Evolutionary conservation across 1,140 invertebrate genomes (phyloP).

Genomic region (Pectinophora gossypiella): DNA sequence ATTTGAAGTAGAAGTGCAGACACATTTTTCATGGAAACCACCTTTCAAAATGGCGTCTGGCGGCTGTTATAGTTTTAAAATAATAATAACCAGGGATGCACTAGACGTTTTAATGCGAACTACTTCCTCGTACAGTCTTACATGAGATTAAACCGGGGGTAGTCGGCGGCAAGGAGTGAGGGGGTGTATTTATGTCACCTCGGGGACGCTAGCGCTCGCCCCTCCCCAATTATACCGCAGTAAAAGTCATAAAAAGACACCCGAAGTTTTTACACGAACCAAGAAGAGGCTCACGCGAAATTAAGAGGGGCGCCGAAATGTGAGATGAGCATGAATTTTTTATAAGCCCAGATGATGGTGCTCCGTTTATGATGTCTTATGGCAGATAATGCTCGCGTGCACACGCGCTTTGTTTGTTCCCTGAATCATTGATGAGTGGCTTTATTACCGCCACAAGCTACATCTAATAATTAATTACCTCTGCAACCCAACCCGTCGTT

Average conservation of each 20-base stretch:
- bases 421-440: slow-evolving; percentile 65
- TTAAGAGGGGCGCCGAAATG: slow-evolving; percentile 74
- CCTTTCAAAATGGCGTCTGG: too few species aligned
- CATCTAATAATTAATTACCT: slow-evolving; percentile 66
- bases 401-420: slow-evolving; percentile 53
- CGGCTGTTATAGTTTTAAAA: neutral
- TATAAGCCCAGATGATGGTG: slow-evolving; percentile 73
- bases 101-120: slow-evolving; percentile 49
- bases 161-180: slow-evolving; percentile 49
- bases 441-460: slow-evolving; percentile 54
- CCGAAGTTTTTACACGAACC: slow-evolving; percentile 74
- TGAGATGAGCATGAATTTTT: slow-evolving; percentile 75
- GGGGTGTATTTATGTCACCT: slow-evolving; percentile 73
- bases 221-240: slow-evolving; percentile 74
- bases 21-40: too few species aligned
- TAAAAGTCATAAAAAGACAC: slow-evolving; percentile 75
- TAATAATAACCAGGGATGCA: slow-evolving; percentile 31
- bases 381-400: slow-evolving; percentile 62
- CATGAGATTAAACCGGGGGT: slow-evolving; percentile 65
- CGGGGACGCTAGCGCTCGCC: slow-evolving; percentile 65
- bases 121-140: slow-evolving; percentile 60
- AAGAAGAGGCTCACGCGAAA: slow-evolving; percentile 71
- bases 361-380: slow-evolving; percentile 72
- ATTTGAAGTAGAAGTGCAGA: too few species aligned
- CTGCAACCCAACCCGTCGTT: neutral